Conservation (phyloP, 2,113 vertebrate species). For the Myrmecophaga tridactyla region DNA sequence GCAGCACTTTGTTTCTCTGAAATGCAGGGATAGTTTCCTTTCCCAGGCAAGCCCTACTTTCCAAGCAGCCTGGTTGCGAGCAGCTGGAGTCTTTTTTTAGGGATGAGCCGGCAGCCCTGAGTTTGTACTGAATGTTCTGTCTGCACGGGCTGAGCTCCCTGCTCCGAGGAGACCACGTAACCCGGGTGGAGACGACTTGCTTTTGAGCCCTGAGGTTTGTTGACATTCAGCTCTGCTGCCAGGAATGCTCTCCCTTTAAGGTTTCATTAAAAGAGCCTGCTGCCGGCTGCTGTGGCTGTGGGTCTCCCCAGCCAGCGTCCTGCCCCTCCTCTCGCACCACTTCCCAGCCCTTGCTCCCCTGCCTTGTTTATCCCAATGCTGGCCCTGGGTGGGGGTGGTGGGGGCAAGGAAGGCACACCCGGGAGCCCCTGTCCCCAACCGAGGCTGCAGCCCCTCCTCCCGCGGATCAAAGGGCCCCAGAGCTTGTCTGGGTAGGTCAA, state of each 20-base stretch:
- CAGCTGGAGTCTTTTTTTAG: slow-evolving; percentile 5
- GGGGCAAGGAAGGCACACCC: no score
- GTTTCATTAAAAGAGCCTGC: not conserved
- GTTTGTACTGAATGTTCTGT: not conserved
- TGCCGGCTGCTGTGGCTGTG: not conserved
- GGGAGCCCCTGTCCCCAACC: not conserved
- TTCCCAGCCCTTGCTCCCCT: not conserved
- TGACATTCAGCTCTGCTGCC: not conserved
- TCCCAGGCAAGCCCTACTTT: not conserved
- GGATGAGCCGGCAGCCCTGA: not conserved
- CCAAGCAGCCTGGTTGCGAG: not conserved
- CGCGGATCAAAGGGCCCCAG: not conserved
- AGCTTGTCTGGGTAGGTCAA: no score
- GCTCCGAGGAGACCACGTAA: not conserved
- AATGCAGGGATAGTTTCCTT: not conserved
- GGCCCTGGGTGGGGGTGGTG: not conserved
- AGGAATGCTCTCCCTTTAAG: not conserved
- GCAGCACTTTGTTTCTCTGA: not conserved
- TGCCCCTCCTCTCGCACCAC: not conserved
- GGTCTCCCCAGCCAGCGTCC: accelerated
- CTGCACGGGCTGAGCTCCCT: accelerated
- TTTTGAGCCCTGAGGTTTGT: not conserved
- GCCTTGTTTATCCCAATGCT: not conserved
- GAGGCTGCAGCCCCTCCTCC: not conserved
- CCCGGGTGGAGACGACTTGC: not conserved